Conservation (phyloP, 92 coral and sea anemone genomes). For the Zoanthus solanderi region DNA sequence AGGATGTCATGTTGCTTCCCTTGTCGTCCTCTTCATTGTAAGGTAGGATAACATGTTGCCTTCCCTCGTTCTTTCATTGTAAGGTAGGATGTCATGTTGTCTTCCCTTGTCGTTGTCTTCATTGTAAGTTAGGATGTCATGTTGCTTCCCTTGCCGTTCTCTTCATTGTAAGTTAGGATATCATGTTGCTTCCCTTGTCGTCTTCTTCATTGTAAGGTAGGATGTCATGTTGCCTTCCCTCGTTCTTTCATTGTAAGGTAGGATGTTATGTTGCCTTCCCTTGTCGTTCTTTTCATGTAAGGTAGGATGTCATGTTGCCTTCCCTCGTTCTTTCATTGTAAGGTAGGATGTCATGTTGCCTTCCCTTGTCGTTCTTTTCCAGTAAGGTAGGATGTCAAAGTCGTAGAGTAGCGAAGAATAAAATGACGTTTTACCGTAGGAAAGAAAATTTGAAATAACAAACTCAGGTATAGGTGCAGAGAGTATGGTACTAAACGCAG, state of each 20-base stretch:
- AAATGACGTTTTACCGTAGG: background rate
- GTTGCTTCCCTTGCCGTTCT: conserved; percentile 63
- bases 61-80: too few species aligned
- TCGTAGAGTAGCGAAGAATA: background rate
- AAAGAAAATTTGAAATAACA: background rate
- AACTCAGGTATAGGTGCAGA: background rate
- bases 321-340: background rate
- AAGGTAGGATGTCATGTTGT: too few species aligned
- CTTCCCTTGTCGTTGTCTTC: background rate
- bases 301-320: background rate
- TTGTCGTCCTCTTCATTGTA: conserved; percentile 50
- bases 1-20: conserved; percentile 50
- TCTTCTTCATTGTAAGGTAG: conserved; percentile 61
- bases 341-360: conserved; percentile 45
- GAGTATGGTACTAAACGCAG: background rate
- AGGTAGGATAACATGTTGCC: conserved; percentile 42
- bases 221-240: background rate
- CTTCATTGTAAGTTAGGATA: conserved; percentile 57
- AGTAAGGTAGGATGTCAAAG: conserved; percentile 47
- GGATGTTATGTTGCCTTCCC: too few species aligned
- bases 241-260: too few species aligned
- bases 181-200: conserved; percentile 65
- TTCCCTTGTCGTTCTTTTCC: conserved; percentile 55
- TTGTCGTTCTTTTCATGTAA: background rate
- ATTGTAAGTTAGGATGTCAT: conserved; percentile 33